phyloP scores from a whole-genome alignment of 2,797 vertebrate species.

The Cyprinella venusta region DNA sequence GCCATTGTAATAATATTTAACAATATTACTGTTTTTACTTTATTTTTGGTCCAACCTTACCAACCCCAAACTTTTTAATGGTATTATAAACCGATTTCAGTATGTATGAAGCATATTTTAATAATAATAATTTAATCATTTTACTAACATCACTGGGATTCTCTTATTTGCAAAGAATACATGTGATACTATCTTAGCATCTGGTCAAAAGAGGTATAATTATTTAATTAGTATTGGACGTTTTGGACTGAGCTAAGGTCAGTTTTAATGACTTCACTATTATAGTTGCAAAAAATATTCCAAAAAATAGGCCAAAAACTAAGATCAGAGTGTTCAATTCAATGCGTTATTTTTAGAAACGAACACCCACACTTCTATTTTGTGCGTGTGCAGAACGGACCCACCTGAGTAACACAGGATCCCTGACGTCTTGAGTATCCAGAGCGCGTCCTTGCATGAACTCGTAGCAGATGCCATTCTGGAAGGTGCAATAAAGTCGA shows the following conservation, averaged over 20 bases:
- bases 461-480: slow-evolving; percentile 96
- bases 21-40: not conserved
- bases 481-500: slow-evolving; percentile 94
- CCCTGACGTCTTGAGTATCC: slow-evolving; percentile 87
- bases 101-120: not conserved
- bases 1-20: not conserved
- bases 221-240: not conserved
- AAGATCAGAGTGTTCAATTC: not conserved
- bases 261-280: not conserved
- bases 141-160: not conserved
- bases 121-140: not conserved
- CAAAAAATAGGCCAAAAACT: not conserved
- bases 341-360: slow-evolving; percentile 9
- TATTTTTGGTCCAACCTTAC: not conserved
- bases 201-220: not conserved
- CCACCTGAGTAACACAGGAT: slow-evolving; percentile 77
- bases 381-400: slow-evolving; percentile 1
- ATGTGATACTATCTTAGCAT: not conserved
- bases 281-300: not conserved
- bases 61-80: not conserved
- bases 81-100: not conserved
- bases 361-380: slow-evolving; percentile 13
- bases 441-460: slow-evolving; percentile 92
- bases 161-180: not conserved
- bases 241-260: not conserved